Percentiles rank a stretch among this genome's conserved stretches.
These are phyloP conservation scores for Hydraecia micacea DNA, from an alignment of 2,888 invertebrate genomes.

Conservation along the genomic window DNA sequence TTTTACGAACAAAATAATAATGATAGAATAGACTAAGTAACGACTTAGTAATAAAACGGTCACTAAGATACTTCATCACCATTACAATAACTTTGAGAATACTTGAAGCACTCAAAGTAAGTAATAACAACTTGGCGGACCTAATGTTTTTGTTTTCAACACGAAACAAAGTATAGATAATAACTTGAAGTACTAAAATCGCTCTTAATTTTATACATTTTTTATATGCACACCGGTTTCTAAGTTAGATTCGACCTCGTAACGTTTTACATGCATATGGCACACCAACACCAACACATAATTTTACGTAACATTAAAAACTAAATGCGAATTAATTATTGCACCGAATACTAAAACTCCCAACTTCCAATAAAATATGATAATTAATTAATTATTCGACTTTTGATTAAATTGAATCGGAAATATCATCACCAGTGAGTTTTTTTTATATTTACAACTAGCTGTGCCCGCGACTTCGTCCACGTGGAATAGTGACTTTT, in stretches of 20 bases:
- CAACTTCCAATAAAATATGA: neutral
- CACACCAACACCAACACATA: neutral
- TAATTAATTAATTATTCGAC: neutral
- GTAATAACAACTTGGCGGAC: slow-evolving; percentile 9
- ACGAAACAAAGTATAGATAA: slow-evolving; percentile 5
- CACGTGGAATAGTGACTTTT: too few relatives aligned
- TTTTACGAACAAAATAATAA: neutral
- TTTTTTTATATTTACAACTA: neutral
- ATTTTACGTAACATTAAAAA: neutral
- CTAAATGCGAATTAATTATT: neutral
- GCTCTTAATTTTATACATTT: neutral
- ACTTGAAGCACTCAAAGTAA: slow-evolving; percentile 13
- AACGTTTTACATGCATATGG: slow-evolving; percentile 4
- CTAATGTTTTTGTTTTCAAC: slow-evolving; percentile 44
- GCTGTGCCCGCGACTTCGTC: too few relatives aligned
- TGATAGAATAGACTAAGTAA: neutral
- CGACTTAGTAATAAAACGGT: slow-evolving; percentile 8
- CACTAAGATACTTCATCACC: slow-evolving; percentile 6
- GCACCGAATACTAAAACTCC: neutral
- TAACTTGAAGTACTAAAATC: slow-evolving; percentile 8
- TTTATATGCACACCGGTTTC: slow-evolving; percentile 12
- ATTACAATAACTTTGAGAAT: slow-evolving; percentile 31
- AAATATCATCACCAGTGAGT: neutral
- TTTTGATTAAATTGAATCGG: slow-evolving; percentile 6
- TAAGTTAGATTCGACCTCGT: slow-evolving; percentile 27